These are phyloP conservation scores for Sarcophaga carnaria DNA, from an alignment of 2,888 invertebrate genomes.

Conservation along the genomic window DNA sequence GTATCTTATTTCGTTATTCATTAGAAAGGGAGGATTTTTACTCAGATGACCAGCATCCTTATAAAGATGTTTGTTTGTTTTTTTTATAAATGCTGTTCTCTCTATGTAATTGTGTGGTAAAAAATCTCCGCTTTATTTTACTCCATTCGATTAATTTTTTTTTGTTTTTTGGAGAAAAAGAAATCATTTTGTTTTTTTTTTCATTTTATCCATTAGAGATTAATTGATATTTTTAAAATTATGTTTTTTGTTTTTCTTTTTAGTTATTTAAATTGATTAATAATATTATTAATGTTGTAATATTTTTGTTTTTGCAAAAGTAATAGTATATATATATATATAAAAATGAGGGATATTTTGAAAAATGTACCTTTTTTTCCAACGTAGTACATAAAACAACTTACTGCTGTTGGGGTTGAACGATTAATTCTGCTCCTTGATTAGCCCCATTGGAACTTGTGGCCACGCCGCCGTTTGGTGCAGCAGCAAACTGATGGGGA, in stretches of 20 bases:
- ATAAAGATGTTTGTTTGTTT: constrained; percentile 44
- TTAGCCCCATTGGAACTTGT: constrained; percentile 65
- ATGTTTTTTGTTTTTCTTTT: constrained; percentile 48
- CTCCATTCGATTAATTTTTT: constrained; percentile 38
- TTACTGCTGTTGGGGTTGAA: constrained; percentile 65
- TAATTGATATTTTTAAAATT: constrained; percentile 65
- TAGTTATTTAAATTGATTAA: constrained; percentile 57
- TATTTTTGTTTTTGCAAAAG: constrained; percentile 50
- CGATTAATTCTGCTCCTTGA: constrained; percentile 65
- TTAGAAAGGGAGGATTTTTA: constrained; percentile 41
- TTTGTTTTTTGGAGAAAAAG: constrained; percentile 65
- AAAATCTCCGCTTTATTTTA: constrained; percentile 52
- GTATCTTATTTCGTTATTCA: constrained; percentile 31
- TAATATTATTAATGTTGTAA: constrained; percentile 54
- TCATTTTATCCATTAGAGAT: constrained; percentile 60
- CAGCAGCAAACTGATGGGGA: constrained; percentile 76
- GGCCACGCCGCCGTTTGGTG: constrained; percentile 72
- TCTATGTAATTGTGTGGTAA: constrained; percentile 7
- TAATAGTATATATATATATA: constrained; percentile 24
- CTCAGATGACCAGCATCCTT: constrained; percentile 60
- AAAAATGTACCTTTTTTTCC: constrained; percentile 57
- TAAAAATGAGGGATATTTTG: constrained; percentile 30
- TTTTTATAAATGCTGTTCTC: constrained; percentile 58
- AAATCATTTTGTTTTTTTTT: constrained; percentile 61
- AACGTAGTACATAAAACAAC: constrained; percentile 21